Percentiles rank a stretch among this genome's conserved stretches.
These are phyloP conservation scores for Gryllus longicercus DNA, from an alignment of 2,888 invertebrate species.

Conservation along the genomic window DNA sequence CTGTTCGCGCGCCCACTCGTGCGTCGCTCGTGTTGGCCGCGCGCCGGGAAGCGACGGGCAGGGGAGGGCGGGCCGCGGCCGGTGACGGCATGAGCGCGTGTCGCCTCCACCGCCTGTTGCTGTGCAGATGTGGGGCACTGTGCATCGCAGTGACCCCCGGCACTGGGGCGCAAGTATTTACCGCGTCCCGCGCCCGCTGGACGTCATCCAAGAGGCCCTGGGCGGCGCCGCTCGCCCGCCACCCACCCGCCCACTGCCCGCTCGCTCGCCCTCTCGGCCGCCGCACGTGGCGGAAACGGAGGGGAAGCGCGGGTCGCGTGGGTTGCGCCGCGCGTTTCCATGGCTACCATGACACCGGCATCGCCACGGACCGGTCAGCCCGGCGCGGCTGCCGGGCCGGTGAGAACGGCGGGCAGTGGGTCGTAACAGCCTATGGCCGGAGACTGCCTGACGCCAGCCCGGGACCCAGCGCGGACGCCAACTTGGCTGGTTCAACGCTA, in stretches of 20 bases:
- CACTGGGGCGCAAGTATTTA: neutral
- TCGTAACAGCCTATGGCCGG: no score
- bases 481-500: no score
- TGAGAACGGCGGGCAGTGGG: neutral
- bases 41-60: neutral
- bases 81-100: no score
- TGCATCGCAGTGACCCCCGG: constrained; percentile 17
- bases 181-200: neutral
- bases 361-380: constrained; percentile 18
- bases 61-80: no score
- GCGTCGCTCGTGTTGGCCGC: neutral
- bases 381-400: neutral
- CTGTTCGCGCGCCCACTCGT: neutral
- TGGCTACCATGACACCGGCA: constrained; percentile 19
- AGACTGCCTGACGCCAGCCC: no score
- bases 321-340: constrained; percentile 20
- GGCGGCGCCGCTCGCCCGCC: neutral
- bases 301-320: neutral
- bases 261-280: no score
- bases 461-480: no score
- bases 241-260: no score
- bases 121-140: neutral
- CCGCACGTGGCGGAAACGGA: constrained; percentile 20
- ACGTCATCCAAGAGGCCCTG: neutral
- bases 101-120: neutral